These are phyloP conservation scores for Zaprionus taronus DNA, from an alignment of 1,140 invertebrate genomes.

Conservation along the genomic window DNA sequence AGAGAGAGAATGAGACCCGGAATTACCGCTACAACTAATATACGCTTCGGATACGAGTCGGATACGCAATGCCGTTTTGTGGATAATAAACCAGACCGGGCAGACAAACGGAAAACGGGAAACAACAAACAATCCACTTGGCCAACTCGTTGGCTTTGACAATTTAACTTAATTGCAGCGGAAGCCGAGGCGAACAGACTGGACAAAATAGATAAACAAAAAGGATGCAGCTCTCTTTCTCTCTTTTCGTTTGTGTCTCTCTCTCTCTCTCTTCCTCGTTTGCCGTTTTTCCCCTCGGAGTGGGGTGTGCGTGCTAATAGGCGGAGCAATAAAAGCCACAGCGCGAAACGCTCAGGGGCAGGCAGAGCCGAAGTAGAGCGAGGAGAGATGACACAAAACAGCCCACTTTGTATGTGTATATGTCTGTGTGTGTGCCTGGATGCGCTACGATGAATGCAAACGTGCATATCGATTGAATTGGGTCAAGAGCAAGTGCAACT, in stretches of 20 bases:
- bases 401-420: constrained; percentile 31
- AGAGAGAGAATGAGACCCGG: constrained; percentile 1
- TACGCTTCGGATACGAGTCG: constrained; percentile 26
- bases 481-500: neutral
- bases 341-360: constrained; percentile 14
- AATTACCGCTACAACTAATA: constrained; percentile 23
- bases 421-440: constrained; percentile 9
- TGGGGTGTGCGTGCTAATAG: constrained; percentile 68
- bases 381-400: constrained; percentile 50
- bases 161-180: constrained; percentile 78
- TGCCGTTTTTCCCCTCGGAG: constrained; percentile 8
- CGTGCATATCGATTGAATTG: constrained; percentile 1
- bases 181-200: constrained; percentile 21
- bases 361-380: neutral
- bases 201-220: constrained; percentile 26
- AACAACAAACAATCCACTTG: constrained; percentile 62
- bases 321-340: constrained; percentile 76
- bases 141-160: constrained; percentile 73
- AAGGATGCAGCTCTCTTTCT: constrained; percentile 7
- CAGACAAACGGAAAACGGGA: constrained; percentile 4
- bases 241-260: neutral
- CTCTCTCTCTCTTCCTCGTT: constrained; percentile 6
- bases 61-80: constrained; percentile 56
- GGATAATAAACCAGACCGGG: constrained; percentile 53
- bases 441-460: constrained; percentile 25